A percentile compares a stretch with the other conserved stretches of the same genome.
phyloP scores from a whole-genome alignment of 2,113 vertebrate species.

The Glaucidium brasilianum region DNA sequence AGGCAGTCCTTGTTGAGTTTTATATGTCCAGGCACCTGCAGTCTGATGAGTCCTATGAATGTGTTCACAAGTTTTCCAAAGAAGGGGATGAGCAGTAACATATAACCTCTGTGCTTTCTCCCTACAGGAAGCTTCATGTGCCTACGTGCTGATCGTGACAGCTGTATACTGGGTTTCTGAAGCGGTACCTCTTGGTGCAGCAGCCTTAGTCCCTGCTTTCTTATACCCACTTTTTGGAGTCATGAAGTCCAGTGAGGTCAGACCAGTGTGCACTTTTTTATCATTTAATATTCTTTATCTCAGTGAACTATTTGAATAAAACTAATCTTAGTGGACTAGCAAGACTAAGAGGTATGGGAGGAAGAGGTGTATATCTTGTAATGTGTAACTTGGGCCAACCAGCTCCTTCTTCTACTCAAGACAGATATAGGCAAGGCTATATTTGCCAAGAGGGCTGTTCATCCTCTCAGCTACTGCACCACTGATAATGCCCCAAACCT shows the following conservation, averaged over 20 bases:
- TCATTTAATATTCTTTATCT: neutral
- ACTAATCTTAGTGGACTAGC: neutral
- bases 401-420: neutral
- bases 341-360: neutral
- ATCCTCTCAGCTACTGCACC: neutral
- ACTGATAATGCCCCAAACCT: neutral
- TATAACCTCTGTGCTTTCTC: neutral
- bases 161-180: constrained; percentile 96
- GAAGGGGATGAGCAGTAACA: neutral
- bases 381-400: neutral
- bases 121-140: constrained; percentile 89
- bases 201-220: constrained; percentile 94
- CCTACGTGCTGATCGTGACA: constrained; percentile 92
- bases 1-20: neutral
- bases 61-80: neutral
- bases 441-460: neutral
- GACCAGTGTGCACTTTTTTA: neutral
- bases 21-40: neutral
- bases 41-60: no score
- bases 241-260: constrained; percentile 96
- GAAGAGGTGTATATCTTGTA: neutral
- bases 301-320: neutral
- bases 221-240: constrained; percentile 96
- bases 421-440: rapidly evolving
- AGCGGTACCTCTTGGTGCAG: constrained; percentile 92